A percentile compares a stretch with the other conserved stretches of the same genome.
Conservation (phyloP, 2,797 vertebrate species). For the Propithecus perrieri region DNA sequence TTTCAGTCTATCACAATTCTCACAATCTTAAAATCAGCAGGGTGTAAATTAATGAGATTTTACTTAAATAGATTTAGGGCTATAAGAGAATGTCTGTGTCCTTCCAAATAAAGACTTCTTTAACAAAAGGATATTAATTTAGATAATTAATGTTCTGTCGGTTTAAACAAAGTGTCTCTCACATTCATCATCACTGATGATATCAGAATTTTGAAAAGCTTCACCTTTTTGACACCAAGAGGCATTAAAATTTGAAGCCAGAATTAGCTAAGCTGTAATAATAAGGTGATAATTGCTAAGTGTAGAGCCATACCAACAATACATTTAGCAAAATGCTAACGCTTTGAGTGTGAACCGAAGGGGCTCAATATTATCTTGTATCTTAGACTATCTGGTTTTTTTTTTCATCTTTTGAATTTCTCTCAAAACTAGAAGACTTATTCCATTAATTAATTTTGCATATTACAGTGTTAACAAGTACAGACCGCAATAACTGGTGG, state of each 20-base stretch:
- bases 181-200: conserved; percentile 52
- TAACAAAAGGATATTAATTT: conserved; percentile 30
- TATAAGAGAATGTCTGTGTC: conserved; percentile 8
- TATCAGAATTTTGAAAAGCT: conserved; percentile 42
- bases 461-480: background rate
- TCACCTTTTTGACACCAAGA: conserved; percentile 31
- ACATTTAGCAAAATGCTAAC: conserved; percentile 20
- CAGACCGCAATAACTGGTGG: background rate
- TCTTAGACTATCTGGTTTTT: background rate
- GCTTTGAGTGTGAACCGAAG: background rate
- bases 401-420: conserved; percentile 28
- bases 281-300: conserved; percentile 62
- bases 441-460: background rate
- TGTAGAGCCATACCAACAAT: background rate
- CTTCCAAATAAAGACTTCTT: conserved; percentile 49
- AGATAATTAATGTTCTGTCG: conserved; percentile 49
- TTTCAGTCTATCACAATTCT: conserved; percentile 50
- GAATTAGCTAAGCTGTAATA: conserved; percentile 57
- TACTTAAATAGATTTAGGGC: background rate
- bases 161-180: conserved; percentile 57
- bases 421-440: background rate
- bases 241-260: conserved; percentile 7
- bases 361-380: background rate
- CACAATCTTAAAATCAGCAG: conserved; percentile 40
- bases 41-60: conserved; percentile 62